Evolutionary conservation across 1,140 invertebrate species (phyloP).

Genomic region (Drosophila bipectinata): DNA sequence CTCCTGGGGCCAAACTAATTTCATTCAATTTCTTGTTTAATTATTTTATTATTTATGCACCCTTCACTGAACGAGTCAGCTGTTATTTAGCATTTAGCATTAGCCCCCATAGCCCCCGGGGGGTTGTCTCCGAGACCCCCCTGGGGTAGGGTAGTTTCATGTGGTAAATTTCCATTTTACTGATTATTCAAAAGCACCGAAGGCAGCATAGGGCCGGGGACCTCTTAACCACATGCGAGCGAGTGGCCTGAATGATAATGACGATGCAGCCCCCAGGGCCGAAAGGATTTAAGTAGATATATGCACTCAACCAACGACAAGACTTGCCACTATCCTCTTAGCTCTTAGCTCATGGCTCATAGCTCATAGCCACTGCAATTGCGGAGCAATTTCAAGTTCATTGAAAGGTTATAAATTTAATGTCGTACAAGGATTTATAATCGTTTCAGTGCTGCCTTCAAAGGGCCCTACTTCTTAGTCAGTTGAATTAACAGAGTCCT

Average conservation of each 20-base stretch:
- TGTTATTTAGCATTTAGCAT: slow-evolving; percentile 54
- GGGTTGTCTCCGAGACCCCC: neutral
- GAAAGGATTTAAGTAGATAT: slow-evolving; percentile 42
- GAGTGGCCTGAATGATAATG: slow-evolving; percentile 28
- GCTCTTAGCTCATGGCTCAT: too few relatives aligned
- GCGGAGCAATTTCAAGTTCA: slow-evolving; percentile 34
- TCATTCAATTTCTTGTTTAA: slow-evolving; percentile 80
- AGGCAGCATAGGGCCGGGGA: slow-evolving; percentile 6
- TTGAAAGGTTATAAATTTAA: slow-evolving; percentile 45
- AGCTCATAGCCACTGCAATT: slow-evolving; percentile 21
- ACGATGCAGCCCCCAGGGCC: slow-evolving; percentile 25
- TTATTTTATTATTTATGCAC: slow-evolving; percentile 80
- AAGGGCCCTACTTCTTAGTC: neutral
- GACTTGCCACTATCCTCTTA: slow-evolving; percentile 31
- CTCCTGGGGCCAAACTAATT: slow-evolving; percentile 65
- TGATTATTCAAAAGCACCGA: slow-evolving; percentile 53
- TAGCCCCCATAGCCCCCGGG: neutral
- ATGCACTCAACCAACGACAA: slow-evolving; percentile 30
- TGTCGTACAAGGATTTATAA: slow-evolving; percentile 45
- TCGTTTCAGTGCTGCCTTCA: slow-evolving; percentile 29
- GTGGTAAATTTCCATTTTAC: slow-evolving; percentile 58
- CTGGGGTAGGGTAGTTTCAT: slow-evolving; percentile 14
- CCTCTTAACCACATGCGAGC: slow-evolving; percentile 36
- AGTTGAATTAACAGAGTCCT: neutral
- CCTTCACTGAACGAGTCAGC: slow-evolving; percentile 54